Evolutionary conservation across 2,113 vertebrate genomes (phyloP).

Genomic region (Pyxicephalus adspersus): DNA sequence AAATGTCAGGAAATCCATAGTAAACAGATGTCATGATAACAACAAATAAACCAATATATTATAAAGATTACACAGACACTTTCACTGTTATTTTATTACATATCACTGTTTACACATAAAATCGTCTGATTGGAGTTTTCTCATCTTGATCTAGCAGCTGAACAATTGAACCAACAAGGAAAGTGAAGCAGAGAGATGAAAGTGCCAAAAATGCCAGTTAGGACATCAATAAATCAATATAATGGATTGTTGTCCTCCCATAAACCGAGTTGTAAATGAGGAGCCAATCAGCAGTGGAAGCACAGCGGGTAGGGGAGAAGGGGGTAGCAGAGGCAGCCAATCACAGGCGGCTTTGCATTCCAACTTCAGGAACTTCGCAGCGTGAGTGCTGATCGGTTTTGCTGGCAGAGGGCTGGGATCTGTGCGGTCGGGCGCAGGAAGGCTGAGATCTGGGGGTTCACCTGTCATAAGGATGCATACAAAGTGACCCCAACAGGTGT

Average conservation of each 20-base stretch:
- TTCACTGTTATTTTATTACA: no score
- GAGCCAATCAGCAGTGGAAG: conserved; percentile 16
- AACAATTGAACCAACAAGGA: no score
- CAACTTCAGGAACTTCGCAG: conserved; percentile 4
- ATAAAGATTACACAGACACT: no score
- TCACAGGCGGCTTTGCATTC: conserved; percentile 47
- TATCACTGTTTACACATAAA: no score
- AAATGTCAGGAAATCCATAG: no score
- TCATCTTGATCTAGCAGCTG: no score
- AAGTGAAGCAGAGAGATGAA: no score
- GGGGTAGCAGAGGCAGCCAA: conserved; percentile 15
- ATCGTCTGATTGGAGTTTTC: no score
- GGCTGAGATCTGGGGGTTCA: neutral
- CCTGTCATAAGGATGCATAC: neutral
- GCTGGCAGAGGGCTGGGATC: neutral
- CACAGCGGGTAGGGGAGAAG: neutral
- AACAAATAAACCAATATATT: no score
- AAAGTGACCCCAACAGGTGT: neutral
- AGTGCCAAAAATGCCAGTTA: no score
- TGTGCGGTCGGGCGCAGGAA: neutral
- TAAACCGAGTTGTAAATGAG: neutral
- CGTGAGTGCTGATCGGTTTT: neutral
- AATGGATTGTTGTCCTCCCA: neutral
- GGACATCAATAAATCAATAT: conserved; percentile 5
- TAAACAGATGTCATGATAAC: no score